phyloP scores from a whole-genome alignment of 1,140 invertebrate genomes.

The Heliconius himera region DNA sequence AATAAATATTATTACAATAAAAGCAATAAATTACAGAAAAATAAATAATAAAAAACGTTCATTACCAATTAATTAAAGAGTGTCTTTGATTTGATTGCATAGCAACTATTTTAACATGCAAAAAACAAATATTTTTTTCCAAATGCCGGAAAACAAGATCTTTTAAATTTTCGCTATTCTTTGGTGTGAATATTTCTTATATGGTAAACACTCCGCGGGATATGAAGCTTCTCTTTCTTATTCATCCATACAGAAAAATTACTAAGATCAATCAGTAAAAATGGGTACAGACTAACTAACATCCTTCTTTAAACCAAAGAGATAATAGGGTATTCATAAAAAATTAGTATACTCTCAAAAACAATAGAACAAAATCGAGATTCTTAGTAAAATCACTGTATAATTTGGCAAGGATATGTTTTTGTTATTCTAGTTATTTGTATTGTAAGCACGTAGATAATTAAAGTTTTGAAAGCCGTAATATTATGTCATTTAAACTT shows the following conservation, averaged over 20 bases:
- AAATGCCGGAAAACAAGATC: no score
- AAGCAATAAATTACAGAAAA: background rate
- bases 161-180: no score
- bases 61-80: no score
- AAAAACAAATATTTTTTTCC: no score
- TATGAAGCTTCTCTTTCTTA: background rate
- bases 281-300: background rate
- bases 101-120: no score
- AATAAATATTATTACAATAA: background rate
- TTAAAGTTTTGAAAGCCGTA: background rate
- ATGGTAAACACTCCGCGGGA: no score
- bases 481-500: conserved; percentile 4
- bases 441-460: conserved; percentile 5
- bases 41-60: background rate
- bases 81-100: no score
- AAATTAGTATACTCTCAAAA: background rate
- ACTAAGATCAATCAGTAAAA: background rate
- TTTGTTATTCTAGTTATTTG: background rate
- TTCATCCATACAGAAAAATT: background rate
- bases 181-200: no score
- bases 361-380: background rate
- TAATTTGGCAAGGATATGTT: background rate
- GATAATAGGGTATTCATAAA: conserved; percentile 18
- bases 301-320: background rate
- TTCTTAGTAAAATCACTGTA: conserved; percentile 6